A percentile compares a stretch with the other conserved stretches of the same genome.
phyloP scores from a whole-genome alignment of 2,113 vertebrate genomes.

The Cariama cristata region DNA sequence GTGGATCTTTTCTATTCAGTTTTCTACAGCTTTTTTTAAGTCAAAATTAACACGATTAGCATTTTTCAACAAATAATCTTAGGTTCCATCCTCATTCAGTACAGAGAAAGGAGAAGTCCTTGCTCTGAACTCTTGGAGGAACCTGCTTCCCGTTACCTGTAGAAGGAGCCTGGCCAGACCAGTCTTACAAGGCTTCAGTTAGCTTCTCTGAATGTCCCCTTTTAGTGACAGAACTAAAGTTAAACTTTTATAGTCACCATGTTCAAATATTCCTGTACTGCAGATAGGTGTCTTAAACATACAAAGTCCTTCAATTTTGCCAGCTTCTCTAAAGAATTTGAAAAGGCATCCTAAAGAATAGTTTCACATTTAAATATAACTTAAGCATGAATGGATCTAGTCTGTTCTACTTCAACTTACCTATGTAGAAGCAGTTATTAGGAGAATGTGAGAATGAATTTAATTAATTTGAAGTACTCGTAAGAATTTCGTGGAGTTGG shows the following conservation, averaged over 20 bases:
- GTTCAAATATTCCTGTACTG: not conserved
- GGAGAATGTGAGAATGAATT: not conserved
- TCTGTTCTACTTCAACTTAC: not conserved
- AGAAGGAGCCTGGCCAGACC: not conserved
- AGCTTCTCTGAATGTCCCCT: not conserved
- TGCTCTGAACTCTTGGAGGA: not conserved
- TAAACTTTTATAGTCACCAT: accelerated
- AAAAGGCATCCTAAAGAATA: not conserved
- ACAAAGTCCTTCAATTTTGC: not conserved
- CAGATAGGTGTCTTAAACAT: not conserved
- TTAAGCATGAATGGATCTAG: not conserved
- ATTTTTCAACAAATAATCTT: not conserved
- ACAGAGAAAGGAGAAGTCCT: not conserved
- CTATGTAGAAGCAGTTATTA: not conserved
- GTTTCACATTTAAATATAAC: not conserved
- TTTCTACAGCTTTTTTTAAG: not conserved
- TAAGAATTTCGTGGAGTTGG: not conserved
- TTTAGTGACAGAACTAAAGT: not conserved
- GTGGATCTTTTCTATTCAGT: not conserved
- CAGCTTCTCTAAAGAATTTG: not conserved
- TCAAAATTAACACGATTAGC: not conserved
- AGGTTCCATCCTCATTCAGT: not conserved
- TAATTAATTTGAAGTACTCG: not conserved
- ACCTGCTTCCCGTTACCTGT: not conserved
- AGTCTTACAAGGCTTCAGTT: not conserved